Evolutionary conservation across 2,113 vertebrate species (phyloP).

Genomic region (Zonotrichia leucophrys): DNA sequence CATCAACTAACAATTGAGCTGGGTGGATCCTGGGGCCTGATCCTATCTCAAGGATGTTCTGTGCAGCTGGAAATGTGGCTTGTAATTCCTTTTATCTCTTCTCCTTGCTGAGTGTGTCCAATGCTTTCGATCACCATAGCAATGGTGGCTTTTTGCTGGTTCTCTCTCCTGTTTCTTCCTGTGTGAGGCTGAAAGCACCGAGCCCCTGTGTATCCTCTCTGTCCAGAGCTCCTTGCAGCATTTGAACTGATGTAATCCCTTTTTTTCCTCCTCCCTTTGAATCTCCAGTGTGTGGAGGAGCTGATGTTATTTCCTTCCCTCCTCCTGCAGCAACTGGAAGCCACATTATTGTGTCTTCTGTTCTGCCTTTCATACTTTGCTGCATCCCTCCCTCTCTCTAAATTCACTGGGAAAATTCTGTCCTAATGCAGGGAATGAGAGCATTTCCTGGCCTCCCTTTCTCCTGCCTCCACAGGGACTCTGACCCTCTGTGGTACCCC

Average conservation of each 20-base stretch:
- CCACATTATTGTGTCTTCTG: background rate
- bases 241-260: background rate
- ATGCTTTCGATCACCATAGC: background rate
- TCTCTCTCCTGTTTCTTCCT: background rate
- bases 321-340: background rate
- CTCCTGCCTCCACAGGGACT: background rate
- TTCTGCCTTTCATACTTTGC: background rate
- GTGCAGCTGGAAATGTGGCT: background rate
- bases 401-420: background rate
- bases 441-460: background rate
- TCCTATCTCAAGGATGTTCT: conserved; percentile 15
- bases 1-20: background rate
- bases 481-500: background rate
- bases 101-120: background rate
- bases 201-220: background rate
- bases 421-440: rapidly evolving
- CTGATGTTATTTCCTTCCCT: background rate
- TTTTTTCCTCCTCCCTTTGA: background rate
- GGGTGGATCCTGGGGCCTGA: conserved; percentile 16
- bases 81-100: background rate
- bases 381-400: background rate
- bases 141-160: background rate
- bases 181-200: background rate
- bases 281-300: background rate
- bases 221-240: background rate